Percentiles rank a stretch among this genome's conserved stretches.
phyloP scores from a whole-genome alignment of 2,113 vertebrate species.

The Austrofundulus limnaeus region DNA sequence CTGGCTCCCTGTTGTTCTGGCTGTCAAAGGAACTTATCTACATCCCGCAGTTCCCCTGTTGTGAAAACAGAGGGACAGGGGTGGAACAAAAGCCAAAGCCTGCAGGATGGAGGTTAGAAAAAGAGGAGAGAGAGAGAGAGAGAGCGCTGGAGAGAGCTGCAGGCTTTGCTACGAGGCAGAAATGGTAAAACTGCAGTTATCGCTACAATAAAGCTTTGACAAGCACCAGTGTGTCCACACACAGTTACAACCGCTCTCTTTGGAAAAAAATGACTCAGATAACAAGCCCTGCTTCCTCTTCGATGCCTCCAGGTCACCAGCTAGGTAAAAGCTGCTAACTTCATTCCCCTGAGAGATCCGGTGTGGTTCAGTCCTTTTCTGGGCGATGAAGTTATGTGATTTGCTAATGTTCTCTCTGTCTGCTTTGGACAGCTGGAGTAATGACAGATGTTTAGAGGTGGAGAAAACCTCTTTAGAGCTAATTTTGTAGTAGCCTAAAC shows the following conservation, averaged over 20 bases:
- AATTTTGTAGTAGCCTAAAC: constrained; percentile 9
- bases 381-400: constrained; percentile 50
- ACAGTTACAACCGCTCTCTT: constrained; percentile 26
- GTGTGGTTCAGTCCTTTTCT: constrained; percentile 34
- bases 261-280: constrained; percentile 44
- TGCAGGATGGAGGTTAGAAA: constrained; percentile 14
- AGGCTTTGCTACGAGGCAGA: constrained; percentile 52
- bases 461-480: constrained; percentile 19
- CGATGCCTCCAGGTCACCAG: constrained; percentile 12
- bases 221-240: constrained; percentile 41
- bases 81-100: constrained; percentile 27
- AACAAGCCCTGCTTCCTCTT: constrained; percentile 45
- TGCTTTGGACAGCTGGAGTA: constrained; percentile 4
- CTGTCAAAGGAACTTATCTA: constrained; percentile 66
- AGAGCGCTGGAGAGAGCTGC: constrained; percentile 37
- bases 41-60: constrained; percentile 58
- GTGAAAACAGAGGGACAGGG: constrained; percentile 29
- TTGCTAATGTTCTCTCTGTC: constrained; percentile 36
- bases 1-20: constrained; percentile 43
- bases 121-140: constrained; percentile 34
- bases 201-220: constrained; percentile 35
- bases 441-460: constrained; percentile 21
- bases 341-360: constrained; percentile 35
- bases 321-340: constrained; percentile 26
- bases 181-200: constrained; percentile 55